Evolutionary conservation across 2,113 vertebrate species (phyloP), one percentile per base, ranked within the genome.

Genomic region (Chunga burmeisteri): DNA sequence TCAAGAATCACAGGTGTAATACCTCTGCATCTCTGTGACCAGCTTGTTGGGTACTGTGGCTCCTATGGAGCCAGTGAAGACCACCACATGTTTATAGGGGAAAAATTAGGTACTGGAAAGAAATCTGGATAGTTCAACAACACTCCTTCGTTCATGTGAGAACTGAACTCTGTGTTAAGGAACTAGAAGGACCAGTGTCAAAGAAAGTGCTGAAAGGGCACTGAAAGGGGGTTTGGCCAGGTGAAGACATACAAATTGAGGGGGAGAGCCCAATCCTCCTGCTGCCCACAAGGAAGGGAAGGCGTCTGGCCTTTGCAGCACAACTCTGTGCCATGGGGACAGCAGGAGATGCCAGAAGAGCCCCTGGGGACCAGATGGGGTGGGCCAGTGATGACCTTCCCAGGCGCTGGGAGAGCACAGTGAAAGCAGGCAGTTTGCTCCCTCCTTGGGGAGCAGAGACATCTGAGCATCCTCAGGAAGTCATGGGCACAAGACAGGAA

Each of bases 1-100:
- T n/a, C 19, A 58, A 67, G 86, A 80, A 72, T 16, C 29, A 6
- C 2, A 79, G 65, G n/a, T 32, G 13, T 5, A 38, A 46, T 38
- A 59, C 50, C 11, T 50, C 47, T 2, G 0, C 21, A 49, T 70
- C 44, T 30, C 40, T 1, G 4, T 12, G 30, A 84, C 7, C 0
- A 0, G 25, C 29, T 40, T 75, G 7, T 11, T 72, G 71, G 66
- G 34, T 53, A 36, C 5, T 27, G 27, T 3, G 6, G 36, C 27
- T 86, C 36, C 29, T 36, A 2, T 4, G 16, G 36, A 81, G 67
- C 18, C 55, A 73, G 14, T 25, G 17, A 81, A 38, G 46, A 49
- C 34, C 68, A 36, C 7, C 42, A 40, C 4, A 5, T 7, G 9
- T n/a, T 56, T 61, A 65, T 2, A 79, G 40, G 21, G 7, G 11